Evolutionary conservation across 1,140 invertebrate genomes (phyloP).

Genomic region (Apolygus lucorum): DNA sequence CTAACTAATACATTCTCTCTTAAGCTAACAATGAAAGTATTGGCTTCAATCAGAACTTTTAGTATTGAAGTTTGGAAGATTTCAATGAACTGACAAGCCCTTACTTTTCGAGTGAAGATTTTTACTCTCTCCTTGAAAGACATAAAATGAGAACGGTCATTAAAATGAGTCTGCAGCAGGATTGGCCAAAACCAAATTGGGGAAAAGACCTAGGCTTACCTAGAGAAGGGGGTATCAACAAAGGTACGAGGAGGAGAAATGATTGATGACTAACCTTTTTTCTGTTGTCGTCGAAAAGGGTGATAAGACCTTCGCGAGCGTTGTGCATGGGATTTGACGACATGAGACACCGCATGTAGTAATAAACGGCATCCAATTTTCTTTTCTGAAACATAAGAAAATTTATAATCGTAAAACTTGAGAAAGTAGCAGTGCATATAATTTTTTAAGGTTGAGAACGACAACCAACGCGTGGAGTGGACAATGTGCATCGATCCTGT

Average conservation of each 20-base stretch:
- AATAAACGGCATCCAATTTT: constrained; percentile 94
- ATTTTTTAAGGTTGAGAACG: no score
- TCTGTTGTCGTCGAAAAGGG: constrained; percentile 85
- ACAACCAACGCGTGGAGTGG: no score
- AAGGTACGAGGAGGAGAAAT: not conserved
- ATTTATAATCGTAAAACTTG: no score
- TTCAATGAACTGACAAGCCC: constrained; percentile 4
- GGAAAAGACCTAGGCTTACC: no score
- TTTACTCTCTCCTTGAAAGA: constrained; percentile 27
- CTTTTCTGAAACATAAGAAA: constrained; percentile 61
- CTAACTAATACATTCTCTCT: no score
- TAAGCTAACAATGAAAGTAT: no score
- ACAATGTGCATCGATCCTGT: no score
- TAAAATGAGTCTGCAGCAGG: no score
- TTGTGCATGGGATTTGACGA: constrained; percentile 86
- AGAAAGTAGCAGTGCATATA: no score
- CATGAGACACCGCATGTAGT: constrained; percentile 89
- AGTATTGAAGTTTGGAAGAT: no score
- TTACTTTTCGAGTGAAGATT: constrained; percentile 23
- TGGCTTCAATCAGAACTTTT: no score
- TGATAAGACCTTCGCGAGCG: constrained; percentile 76
- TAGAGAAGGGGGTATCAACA: not conserved
- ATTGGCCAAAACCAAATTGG: no score
- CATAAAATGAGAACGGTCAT: constrained; percentile 25
- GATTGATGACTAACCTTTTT: constrained; percentile 61